A percentile compares a stretch with the other conserved stretches of the same genome.
These are phyloP conservation scores for Carassius carassius DNA, from an alignment of 2,113 vertebrate species.

Conservation along the genomic window DNA sequence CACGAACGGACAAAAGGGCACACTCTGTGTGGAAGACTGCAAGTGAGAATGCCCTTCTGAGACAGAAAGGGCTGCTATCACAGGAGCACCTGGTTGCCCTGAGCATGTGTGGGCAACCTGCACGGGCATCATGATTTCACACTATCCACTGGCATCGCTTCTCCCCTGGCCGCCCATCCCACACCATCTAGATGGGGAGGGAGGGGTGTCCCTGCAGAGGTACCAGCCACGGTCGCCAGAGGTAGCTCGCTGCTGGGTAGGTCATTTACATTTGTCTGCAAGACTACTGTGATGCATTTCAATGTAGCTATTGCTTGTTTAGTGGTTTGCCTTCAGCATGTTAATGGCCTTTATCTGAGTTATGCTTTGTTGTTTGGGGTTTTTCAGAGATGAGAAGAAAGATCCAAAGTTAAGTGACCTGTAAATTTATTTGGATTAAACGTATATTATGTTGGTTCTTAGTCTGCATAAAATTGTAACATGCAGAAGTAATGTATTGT, in stretches of 20 bases:
- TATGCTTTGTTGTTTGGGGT: neutral
- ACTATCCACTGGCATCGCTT: slow-evolving; percentile 72
- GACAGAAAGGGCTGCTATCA: neutral
- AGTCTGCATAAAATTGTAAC: neutral
- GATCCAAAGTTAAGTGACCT: neutral
- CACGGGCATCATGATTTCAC: slow-evolving; percentile 71
- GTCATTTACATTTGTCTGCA: slow-evolving; percentile 49
- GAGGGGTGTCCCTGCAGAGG: slow-evolving; percentile 76
- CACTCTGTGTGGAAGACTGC: neutral
- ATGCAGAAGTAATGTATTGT: neutral
- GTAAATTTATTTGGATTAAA: neutral
- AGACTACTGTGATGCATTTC: neutral
- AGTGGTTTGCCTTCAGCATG: neutral
- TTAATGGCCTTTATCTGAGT: neutral
- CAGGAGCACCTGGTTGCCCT: neutral
- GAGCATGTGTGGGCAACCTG: slow-evolving; percentile 62
- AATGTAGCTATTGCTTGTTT: neutral
- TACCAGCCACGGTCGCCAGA: slow-evolving; percentile 76
- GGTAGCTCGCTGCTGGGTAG: slow-evolving; percentile 74
- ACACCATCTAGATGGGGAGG: slow-evolving; percentile 70
- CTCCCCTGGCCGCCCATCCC: slow-evolving; percentile 68
- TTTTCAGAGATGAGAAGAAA: neutral
- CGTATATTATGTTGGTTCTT: neutral
- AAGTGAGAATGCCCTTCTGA: neutral
- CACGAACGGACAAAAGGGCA: neutral